Base-by-base conservation (phyloP, 1,140 invertebrate genomes). In the Heliothis subflexa region DNA sequence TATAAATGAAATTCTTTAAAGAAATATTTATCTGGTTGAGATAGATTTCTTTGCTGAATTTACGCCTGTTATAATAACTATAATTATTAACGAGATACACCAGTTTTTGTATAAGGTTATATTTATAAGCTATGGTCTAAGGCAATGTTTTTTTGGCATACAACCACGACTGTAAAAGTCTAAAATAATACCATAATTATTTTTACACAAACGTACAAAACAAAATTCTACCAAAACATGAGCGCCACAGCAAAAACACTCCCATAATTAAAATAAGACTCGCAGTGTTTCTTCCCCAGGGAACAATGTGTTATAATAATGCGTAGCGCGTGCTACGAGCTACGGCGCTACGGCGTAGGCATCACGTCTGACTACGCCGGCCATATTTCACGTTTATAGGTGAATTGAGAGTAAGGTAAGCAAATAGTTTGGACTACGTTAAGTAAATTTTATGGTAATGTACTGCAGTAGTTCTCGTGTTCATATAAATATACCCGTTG, bases 201-300 rank as follows among this genome's bases (percentile, higher is more conserved):
- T 47, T n/a, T 16, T 5, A 49, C 62, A 66, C 16, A n/a, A 47
- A 11, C 62, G 18, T 21, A 18, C 45, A 16, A 40, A 62, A 64
- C 70, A 72, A 61, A 25, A 49, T 47, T 18, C 21, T 47, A 11
- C 16, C 4, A n/a, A 52, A 70, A 70, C 18, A 40, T 52, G 16
- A 62, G 62, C 45, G 25, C 2, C 14, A 49, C 52, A 52, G 13
- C 49, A 62, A 75, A 73, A 75, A 61, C 66, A 70, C 52, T 14
- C n/a, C 14, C 12, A 61, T 74, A 73, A 73, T 73, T 73, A 73
- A 73, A 73, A 47, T 72, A 72, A 72, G 50, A 49, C 59, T 59
- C 28, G 45, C 33, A 49, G 16, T 9, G 55, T 5, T 70, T 64
- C 40, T 7, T 74, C 73, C 49, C 59, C 11, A 16, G 59, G 25